Evolutionary conservation across 2,888 invertebrate species (phyloP).

Genomic region (Xestia xanthographa): DNA sequence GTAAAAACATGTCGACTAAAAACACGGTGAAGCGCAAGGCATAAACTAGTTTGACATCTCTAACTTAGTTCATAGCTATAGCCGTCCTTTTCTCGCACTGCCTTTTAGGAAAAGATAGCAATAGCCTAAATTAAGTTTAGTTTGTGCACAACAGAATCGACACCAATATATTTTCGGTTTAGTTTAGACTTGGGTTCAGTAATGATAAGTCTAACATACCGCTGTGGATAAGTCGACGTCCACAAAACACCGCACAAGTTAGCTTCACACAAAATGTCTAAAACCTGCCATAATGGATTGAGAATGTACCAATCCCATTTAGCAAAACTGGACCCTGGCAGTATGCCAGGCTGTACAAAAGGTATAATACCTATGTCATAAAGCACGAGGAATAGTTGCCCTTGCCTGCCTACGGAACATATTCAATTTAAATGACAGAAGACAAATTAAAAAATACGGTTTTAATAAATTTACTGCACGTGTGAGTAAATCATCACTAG

Average conservation of each 20-base stretch:
- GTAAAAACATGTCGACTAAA: too few relatives aligned
- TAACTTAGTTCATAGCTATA: too few relatives aligned
- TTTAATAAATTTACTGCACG: neutral
- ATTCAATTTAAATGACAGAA: neutral
- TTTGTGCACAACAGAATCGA: too few relatives aligned
- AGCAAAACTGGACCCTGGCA: conserved; percentile 48
- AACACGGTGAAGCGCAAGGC: too few relatives aligned
- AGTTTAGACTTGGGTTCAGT: neutral
- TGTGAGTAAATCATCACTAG: too few relatives aligned
- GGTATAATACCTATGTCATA: conserved; percentile 11
- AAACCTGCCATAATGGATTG: conserved; percentile 35
- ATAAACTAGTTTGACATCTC: too few relatives aligned
- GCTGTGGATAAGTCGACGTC: neutral
- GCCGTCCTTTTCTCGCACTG: too few relatives aligned
- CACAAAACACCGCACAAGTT: neutral
- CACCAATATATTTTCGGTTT: neutral
- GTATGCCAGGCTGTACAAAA: conserved; percentile 31
- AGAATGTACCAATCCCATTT: conserved; percentile 51
- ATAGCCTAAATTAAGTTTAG: too few relatives aligned
- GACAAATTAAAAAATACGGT: neutral
- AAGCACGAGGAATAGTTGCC: neutral
- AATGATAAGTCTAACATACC: neutral
- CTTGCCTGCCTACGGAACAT: neutral
- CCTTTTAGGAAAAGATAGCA: too few relatives aligned
- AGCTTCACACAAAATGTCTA: conserved; percentile 9